Evolutionary conservation across 64 coral and sea anemone species (phyloP).

Genomic region (Hydrozoanthus tunicans): DNA sequence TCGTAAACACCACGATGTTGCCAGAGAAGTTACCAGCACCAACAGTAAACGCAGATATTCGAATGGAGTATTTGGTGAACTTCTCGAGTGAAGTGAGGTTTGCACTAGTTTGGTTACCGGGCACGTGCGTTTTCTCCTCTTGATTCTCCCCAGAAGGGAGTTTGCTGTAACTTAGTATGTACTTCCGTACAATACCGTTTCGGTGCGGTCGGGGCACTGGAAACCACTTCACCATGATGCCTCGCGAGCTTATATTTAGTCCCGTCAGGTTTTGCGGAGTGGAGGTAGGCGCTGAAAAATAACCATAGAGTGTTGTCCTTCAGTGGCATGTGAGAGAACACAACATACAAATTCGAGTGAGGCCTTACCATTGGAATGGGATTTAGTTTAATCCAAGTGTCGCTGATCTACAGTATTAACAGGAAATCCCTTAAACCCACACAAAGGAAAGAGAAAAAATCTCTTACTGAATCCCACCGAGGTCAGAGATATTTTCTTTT

Average conservation of each 20-base stretch:
- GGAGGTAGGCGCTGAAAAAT: neutral
- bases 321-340: too few species aligned
- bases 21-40: conserved; percentile 14
- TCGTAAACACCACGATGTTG: neutral
- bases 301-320: too few species aligned
- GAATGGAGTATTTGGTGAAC: conserved; percentile 39
- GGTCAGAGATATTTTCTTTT: too few species aligned
- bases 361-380: neutral
- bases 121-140: neutral
- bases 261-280: conserved; percentile 23
- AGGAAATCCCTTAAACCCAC: too few species aligned
- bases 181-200: neutral
- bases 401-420: too few species aligned
- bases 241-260: conserved; percentile 12
- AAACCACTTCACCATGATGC: neutral
- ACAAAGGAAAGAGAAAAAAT: neutral
- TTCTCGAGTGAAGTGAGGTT: conserved; percentile 2
- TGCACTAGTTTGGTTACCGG: neutral
- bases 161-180: neutral
- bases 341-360: too few species aligned
- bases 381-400: too few species aligned
- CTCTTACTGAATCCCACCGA: neutral
- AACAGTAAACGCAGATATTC: conserved; percentile 34
- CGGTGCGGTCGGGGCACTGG: neutral
- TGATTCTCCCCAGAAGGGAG: neutral